Conservation (phyloP, 2,113 vertebrate species). For the Loxodonta africana region DNA sequence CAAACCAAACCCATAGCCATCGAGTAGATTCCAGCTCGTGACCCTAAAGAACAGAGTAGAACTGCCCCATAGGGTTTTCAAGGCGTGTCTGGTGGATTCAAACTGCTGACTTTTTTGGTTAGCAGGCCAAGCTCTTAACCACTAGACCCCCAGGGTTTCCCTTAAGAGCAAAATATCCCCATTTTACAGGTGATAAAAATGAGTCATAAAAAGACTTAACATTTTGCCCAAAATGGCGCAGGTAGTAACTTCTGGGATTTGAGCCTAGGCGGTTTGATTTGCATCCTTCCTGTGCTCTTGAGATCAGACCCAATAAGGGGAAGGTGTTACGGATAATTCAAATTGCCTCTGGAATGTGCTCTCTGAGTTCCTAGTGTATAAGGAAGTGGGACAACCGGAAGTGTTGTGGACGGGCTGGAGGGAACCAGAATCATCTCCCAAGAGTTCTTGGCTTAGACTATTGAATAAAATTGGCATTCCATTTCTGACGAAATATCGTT, state of each 20-base stretch:
- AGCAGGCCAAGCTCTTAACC: too few relatives aligned
- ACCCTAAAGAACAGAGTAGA: too few relatives aligned
- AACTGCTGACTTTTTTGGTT: too few relatives aligned
- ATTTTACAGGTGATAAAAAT: conserved; percentile 44
- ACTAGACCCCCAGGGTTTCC: too few relatives aligned
- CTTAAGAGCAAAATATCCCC: background rate
- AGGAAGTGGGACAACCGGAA: background rate
- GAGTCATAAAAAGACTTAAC: background rate
- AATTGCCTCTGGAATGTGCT: background rate
- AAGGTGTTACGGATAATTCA: background rate
- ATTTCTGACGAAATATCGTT: conserved; percentile 46
- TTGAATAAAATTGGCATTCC: conserved; percentile 14
- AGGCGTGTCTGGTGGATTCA: too few relatives aligned
- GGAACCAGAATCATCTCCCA: background rate
- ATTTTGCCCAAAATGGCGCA: background rate
- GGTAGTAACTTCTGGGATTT: background rate
- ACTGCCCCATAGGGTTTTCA: too few relatives aligned
- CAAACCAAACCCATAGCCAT: too few relatives aligned
- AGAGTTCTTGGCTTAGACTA: background rate
- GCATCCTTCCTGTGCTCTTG: background rate
- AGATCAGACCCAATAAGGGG: background rate
- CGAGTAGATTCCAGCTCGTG: too few relatives aligned
- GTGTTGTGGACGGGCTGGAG: background rate
- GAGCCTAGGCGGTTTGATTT: background rate
- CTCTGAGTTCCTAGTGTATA: background rate